Conservation (phyloP, 2,888 invertebrate species). For the Frankliniella intonsa region DNA sequence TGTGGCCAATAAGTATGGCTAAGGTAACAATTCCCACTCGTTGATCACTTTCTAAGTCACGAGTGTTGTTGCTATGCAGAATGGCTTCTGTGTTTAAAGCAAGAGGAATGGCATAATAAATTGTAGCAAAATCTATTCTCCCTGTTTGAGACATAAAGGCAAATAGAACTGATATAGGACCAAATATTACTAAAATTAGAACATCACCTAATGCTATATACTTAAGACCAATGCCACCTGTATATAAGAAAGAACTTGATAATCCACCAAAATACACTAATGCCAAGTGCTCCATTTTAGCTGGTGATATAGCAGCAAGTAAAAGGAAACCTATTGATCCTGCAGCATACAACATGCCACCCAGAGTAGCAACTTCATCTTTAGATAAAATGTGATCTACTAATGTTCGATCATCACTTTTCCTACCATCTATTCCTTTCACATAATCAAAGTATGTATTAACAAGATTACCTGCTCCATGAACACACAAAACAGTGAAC, state of each 20-base stretch:
- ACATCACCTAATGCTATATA: slow-evolving; percentile 94
- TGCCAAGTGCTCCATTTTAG: slow-evolving; percentile 91
- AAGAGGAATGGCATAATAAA: slow-evolving; percentile 89
- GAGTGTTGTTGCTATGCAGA: slow-evolving; percentile 89
- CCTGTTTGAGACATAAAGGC: slow-evolving; percentile 92
- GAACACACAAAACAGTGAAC: slow-evolving; percentile 84
- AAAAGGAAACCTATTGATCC: slow-evolving; percentile 81
- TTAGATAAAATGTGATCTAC: slow-evolving; percentile 87
- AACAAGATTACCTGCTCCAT: slow-evolving; percentile 94
- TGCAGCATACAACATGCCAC: slow-evolving; percentile 79
- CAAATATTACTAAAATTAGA: slow-evolving; percentile 85
- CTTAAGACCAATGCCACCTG: slow-evolving; percentile 92
- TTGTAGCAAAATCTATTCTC: slow-evolving; percentile 80
- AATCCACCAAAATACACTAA: slow-evolving; percentile 92
- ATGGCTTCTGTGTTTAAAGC: slow-evolving; percentile 94
- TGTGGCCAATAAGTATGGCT: slow-evolving; percentile 88
- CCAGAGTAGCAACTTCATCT: slow-evolving; percentile 80
- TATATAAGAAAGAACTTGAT: slow-evolving; percentile 93
- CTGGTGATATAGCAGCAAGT: slow-evolving; percentile 74
- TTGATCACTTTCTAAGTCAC: slow-evolving; percentile 82
- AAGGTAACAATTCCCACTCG: slow-evolving; percentile 89
- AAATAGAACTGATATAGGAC: slow-evolving; percentile 89
- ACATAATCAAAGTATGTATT: slow-evolving; percentile 95
- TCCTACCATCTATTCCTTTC: slow-evolving; percentile 87
- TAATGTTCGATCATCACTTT: slow-evolving; percentile 88